Evolutionary conservation across 2,113 vertebrate species (phyloP).

Genomic region (Delphinapterus leucas): DNA sequence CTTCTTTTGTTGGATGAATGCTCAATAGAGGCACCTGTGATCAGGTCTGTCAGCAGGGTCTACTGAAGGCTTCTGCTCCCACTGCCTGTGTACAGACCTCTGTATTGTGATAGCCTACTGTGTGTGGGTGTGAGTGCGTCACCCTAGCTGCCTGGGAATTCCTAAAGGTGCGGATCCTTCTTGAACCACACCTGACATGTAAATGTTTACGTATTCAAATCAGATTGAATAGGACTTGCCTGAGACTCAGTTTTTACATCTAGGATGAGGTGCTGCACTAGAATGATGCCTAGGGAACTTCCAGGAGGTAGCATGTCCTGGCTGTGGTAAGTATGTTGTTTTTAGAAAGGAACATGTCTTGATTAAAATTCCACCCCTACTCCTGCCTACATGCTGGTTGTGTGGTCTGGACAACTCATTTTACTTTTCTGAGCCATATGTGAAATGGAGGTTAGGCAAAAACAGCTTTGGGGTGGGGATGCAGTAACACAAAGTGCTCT

Average conservation of each 20-base stretch:
- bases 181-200: neutral
- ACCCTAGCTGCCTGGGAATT: neutral
- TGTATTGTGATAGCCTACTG: neutral
- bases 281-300: neutral
- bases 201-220: neutral
- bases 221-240: neutral
- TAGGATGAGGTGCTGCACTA: neutral
- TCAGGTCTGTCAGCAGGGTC: neutral
- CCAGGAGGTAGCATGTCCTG: neutral
- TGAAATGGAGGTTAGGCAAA: neutral
- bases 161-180: neutral
- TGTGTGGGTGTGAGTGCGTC: neutral
- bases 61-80: neutral
- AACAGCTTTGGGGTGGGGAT: neutral
- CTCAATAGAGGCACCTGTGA: neutral
- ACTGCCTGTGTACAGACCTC: neutral
- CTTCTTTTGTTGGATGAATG: neutral
- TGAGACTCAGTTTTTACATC: neutral
- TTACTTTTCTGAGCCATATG: neutral
- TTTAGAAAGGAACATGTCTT: neutral
- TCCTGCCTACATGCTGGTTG: neutral
- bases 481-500: neutral
- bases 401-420: neutral
- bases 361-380: neutral
- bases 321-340: neutral